Base-by-base conservation (phyloP, 1,140 invertebrate species). In the Pogonognathellus flavescens region DNA sequence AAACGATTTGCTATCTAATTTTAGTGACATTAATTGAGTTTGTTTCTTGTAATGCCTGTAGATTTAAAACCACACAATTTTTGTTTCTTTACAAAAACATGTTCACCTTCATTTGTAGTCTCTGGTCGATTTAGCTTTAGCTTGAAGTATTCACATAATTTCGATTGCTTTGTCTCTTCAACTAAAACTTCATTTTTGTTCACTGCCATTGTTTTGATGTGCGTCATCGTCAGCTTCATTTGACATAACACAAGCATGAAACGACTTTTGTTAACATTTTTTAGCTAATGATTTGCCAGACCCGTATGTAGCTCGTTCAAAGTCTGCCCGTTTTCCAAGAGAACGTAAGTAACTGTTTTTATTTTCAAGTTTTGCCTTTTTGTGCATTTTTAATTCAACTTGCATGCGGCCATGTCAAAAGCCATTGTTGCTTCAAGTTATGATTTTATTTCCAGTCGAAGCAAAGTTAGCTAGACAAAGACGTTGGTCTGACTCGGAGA, bases 281-380 rank as follows among this genome's bases (percentile, higher is more conserved):
- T 50, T 85, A 89, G 89, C 88, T 41, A 85, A 88, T 89, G 90
- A 90, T 86, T 89, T 89, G 76, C 89, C 89, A 81, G 89, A 89
- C 25, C 89, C 90, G 22, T 88, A 89, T 85, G 89, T 90, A 50
- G 89, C 90, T 85, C 88, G 90, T 31, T 90, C 90, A 25, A 90
- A 90, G 88, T 90, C 90, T 62, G 89, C 90, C 13, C 88, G 90
- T 60, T 90, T 89, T 80, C 90, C 90, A 55, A 70, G 88, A 85
- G 88, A 89, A 88, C 89, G 90, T 90, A 89, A 90, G 89, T 88
- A 66, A 60, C 22, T 57, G 59, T 84, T 66, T 18, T 83, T 83
- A 16, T 49, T n/a, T 62, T 14, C 66, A 80, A n/a, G 20, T 25
- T 50, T 41, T 81, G 16, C 76, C 55, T 81, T 60, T 86, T 16